Evolutionary conservation across 2,113 vertebrate genomes (phyloP).

Genomic region (Mellivora capensis): DNA sequence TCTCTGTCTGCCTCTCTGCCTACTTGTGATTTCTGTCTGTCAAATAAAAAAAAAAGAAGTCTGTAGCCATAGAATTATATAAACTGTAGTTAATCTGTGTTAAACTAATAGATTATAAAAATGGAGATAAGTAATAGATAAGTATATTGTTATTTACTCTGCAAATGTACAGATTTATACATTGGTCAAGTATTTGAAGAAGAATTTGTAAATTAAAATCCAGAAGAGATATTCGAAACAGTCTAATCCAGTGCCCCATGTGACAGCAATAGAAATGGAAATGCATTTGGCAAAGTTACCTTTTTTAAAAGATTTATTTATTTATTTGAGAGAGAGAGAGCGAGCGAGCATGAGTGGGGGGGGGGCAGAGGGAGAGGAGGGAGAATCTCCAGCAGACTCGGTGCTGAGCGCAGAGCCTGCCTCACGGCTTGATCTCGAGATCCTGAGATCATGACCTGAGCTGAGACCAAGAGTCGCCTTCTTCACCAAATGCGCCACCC

Average conservation of each 20-base stretch:
- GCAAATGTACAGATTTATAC: not conserved
- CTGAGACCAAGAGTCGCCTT: not conserved
- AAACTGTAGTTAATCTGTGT: not conserved
- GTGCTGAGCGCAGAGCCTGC: not conserved
- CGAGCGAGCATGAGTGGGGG: not conserved
- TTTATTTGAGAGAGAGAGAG: not conserved
- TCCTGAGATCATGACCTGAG: not conserved
- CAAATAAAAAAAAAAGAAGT: no score
- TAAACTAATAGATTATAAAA: not conserved
- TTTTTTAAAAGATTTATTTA: not conserved
- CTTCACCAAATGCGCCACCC: not conserved
- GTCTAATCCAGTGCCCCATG: not conserved
- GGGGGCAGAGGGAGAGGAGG: not conserved
- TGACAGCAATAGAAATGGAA: not conserved
- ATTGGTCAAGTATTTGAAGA: constrained; percentile 28
- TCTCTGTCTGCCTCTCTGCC: no score
- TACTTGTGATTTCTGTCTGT: no score
- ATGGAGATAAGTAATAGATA: not conserved
- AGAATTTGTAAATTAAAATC: constrained; percentile 12
- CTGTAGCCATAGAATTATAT: not conserved
- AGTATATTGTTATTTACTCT: not conserved
- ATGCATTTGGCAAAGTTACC: not conserved
- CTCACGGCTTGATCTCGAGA: not conserved
- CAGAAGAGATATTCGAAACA: not conserved
- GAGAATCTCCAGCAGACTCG: not conserved